Evolutionary conservation across 2,888 invertebrate genomes (phyloP).

Genomic region (Bombylius major): DNA sequence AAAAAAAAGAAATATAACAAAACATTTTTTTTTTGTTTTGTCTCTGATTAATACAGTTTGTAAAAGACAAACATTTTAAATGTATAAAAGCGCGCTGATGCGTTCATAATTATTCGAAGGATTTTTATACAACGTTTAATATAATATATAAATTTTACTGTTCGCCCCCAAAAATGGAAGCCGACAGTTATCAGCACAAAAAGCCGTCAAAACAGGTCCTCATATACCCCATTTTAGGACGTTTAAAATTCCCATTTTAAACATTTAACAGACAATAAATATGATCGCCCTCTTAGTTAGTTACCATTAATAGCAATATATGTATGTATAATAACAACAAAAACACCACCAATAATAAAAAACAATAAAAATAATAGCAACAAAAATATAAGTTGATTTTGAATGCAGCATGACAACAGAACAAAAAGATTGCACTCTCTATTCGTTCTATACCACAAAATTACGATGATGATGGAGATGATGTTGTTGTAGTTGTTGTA

Average conservation of each 20-base stretch:
- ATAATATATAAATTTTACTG: slow-evolving; percentile 11
- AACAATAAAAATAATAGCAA: no score
- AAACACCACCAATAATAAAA: no score
- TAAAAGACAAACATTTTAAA: no score
- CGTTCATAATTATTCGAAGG: slow-evolving; percentile 13
- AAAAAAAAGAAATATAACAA: no score
- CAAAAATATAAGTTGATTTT: no score
- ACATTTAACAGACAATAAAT: slow-evolving; percentile 10
- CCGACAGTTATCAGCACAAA: slow-evolving; percentile 8
- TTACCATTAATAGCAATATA: background rate
- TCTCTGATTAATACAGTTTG: no score
- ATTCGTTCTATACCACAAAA: no score
- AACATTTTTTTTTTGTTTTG: no score
- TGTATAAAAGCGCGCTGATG: slow-evolving; percentile 11
- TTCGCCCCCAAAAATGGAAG: slow-evolving; percentile 12
- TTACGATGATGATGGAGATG: no score
- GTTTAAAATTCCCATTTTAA: slow-evolving; percentile 4
- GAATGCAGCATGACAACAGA: no score
- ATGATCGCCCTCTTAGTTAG: slow-evolving; percentile 1
- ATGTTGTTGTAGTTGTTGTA: background rate
- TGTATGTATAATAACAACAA: no score
- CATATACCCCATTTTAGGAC: slow-evolving; percentile 12
- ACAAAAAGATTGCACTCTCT: no score
- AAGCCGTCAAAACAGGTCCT: slow-evolving; percentile 21
- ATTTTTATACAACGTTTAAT: slow-evolving; percentile 10